phyloP scores from a whole-genome alignment of 2,797 vertebrate genomes.

The Alcedo quadribrachys region DNA sequence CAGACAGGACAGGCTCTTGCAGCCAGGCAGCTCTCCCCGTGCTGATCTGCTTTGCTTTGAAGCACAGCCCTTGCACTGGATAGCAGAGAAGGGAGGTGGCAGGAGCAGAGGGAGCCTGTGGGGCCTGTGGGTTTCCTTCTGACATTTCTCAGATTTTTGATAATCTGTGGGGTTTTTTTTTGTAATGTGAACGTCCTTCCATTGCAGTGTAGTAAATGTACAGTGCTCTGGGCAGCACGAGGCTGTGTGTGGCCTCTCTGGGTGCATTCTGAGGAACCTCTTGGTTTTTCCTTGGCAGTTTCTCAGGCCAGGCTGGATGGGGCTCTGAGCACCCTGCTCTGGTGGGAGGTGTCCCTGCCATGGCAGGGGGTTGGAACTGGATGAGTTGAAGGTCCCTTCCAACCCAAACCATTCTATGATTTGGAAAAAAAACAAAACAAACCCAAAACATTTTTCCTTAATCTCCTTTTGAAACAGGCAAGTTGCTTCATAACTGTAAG shows the following conservation, averaged over 20 bases:
- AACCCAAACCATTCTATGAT: not conserved
- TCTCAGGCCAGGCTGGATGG: too few relatives aligned
- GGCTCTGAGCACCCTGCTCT: too few relatives aligned
- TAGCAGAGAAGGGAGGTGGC: not conserved
- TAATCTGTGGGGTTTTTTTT: not conserved
- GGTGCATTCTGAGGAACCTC: not conserved
- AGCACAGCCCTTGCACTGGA: not conserved
- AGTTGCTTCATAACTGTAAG: not conserved
- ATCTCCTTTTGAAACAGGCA: not conserved
- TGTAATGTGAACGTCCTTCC: not conserved
- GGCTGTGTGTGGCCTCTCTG: not conserved
- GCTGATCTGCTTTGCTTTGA: not conserved
- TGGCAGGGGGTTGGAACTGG: too few relatives aligned
- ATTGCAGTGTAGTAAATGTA: not conserved
- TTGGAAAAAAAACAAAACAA: not conserved
- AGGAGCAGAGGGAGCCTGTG: accelerated
- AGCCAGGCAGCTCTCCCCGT: not conserved
- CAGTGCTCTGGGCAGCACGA: not conserved
- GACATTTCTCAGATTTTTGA: not conserved
- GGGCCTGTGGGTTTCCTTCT: not conserved
- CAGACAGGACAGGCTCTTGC: not conserved
- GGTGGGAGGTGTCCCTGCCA: too few relatives aligned
- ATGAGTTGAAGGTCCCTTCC: too few relatives aligned
- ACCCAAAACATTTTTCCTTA: not conserved
- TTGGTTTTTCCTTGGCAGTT: not conserved